Evolutionary conservation across 2,797 vertebrate species (phyloP).

Genomic region (Leucoraja ocellata): DNA sequence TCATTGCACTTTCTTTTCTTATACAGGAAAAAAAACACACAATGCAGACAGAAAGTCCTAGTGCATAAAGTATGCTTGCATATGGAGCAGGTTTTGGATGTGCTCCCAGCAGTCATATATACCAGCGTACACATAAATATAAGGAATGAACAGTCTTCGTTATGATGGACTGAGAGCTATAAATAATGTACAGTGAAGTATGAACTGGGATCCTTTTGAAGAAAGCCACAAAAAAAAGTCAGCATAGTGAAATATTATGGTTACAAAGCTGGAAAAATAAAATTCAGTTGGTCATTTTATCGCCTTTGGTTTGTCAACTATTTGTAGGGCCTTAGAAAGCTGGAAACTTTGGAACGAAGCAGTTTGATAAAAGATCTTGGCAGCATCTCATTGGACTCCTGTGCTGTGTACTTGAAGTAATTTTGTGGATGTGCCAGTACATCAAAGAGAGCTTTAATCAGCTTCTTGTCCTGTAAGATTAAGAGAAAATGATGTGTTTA

Average conservation of each 20-base stretch:
- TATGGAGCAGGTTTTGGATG: conserved; percentile 65
- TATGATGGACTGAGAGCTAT: conserved; percentile 39
- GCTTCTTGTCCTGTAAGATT: conserved; percentile 84
- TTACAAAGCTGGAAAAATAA: conserved; percentile 51
- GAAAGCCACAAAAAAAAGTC: conserved; percentile 43
- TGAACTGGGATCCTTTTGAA: conserved; percentile 37
- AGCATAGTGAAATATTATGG: conserved; percentile 55
- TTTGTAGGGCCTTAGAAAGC: conserved; percentile 94
- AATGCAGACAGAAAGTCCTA: conserved; percentile 64
- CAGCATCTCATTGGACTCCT: conserved; percentile 97
- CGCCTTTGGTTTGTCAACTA: conserved; percentile 53
- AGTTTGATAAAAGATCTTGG: conserved; percentile 96
- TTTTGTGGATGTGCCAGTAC: conserved; percentile 95
- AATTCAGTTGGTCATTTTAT: conserved; percentile 38
- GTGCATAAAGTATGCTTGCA: conserved; percentile 56
- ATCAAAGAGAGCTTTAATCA: conserved; percentile 97
- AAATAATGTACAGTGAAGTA: conserved; percentile 36
- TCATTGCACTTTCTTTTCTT: conserved; percentile 68
- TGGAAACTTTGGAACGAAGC: conserved; percentile 95
- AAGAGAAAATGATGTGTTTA: background rate
- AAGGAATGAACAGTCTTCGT: conserved; percentile 38
- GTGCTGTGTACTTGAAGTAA: conserved; percentile 96
- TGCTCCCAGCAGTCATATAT: conserved; percentile 49
- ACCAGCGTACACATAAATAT: conserved; percentile 36
- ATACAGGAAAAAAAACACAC: conserved; percentile 47